Conservation (phyloP, 2,113 vertebrate species). For the Sitta europaea region DNA sequence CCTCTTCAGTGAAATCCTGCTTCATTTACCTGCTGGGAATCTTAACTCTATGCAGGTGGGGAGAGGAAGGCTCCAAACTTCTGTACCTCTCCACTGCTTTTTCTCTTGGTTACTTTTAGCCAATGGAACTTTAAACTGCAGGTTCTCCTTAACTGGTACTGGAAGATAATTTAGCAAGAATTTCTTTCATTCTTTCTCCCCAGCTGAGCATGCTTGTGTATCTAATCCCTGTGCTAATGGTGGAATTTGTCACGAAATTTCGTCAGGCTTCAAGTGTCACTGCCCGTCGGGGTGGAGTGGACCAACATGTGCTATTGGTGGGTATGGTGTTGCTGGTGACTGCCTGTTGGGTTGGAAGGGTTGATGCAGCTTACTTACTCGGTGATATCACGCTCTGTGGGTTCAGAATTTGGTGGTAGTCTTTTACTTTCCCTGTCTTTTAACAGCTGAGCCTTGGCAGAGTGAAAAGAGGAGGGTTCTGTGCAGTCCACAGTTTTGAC, state of each 20-base stretch:
- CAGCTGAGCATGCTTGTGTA: slow-evolving; percentile 91
- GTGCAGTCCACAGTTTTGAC: not conserved
- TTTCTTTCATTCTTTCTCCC: not conserved
- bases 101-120: not conserved
- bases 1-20: not conserved
- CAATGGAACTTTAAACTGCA: fast-evolving
- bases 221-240: slow-evolving; percentile 95
- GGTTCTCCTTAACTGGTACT: not conserved
- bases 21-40: not conserved
- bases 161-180: not conserved
- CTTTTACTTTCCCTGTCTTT: not conserved
- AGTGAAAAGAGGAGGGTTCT: not conserved
- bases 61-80: not conserved
- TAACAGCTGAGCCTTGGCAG: not conserved
- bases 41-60: not conserved
- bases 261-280: slow-evolving; percentile 89
- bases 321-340: slow-evolving; percentile 4
- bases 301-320: slow-evolving; percentile 91
- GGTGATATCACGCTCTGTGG: not conserved
- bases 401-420: not conserved
- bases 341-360: not conserved
- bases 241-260: slow-evolving; percentile 88
- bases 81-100: not conserved
- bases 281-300: slow-evolving; percentile 92
- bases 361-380: not conserved